Percentiles rank a stretch among this genome's conserved stretches.
Evolutionary conservation across 2,797 vertebrate species (phyloP).

Genomic region (Dermochelys coriacea): DNA sequence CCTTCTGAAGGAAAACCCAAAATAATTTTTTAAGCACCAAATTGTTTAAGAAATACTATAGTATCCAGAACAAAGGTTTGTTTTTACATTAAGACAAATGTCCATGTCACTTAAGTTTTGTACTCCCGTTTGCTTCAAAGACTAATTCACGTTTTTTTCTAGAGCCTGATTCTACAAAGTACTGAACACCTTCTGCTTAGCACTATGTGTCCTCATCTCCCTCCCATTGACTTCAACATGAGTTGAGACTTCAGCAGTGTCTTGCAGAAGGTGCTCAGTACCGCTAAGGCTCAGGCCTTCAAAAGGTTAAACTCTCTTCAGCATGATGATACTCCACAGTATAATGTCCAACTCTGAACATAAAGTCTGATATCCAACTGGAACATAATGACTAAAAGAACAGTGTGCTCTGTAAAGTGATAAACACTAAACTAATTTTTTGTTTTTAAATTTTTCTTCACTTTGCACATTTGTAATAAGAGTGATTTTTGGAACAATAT

Average conservation of each 20-base stretch:
- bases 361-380: neutral
- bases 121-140: constrained; percentile 65
- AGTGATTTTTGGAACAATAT: constrained; percentile 3
- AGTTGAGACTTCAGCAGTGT: neutral
- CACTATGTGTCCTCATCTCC: neutral
- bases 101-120: constrained; percentile 50
- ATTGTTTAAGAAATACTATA: constrained; percentile 57
- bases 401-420: rapidly evolving
- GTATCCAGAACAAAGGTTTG: constrained; percentile 63
- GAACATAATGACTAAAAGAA: neutral
- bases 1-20: constrained; percentile 63
- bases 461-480: neutral
- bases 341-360: neutral
- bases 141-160: constrained; percentile 49
- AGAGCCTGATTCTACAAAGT: neutral
- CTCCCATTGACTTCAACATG: neutral
- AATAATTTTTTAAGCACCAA: constrained; percentile 36
- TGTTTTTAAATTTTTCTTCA: neutral
- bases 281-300: neutral
- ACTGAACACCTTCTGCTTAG: neutral
- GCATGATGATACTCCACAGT: neutral
- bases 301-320: constrained; percentile 5
- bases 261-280: neutral
- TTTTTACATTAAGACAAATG: constrained; percentile 60
- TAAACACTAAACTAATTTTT: neutral